A percentile compares a stretch with the other conserved stretches of the same genome.
These are phyloP conservation scores for Eira barbara DNA, from an alignment of 2,113 vertebrate genomes.

Conservation along the genomic window DNA sequence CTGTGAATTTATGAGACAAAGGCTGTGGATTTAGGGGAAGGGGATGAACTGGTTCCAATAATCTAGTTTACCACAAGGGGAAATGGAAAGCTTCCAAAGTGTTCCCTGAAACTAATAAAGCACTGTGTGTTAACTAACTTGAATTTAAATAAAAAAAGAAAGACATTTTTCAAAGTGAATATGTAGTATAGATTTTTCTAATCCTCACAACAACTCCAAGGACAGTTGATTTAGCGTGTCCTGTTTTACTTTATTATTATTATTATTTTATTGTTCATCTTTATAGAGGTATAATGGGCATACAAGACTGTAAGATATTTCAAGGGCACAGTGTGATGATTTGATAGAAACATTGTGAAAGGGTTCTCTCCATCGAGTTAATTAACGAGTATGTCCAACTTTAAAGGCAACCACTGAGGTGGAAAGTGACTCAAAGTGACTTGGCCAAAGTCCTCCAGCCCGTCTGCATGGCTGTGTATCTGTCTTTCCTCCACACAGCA, in stretches of 20 bases:
- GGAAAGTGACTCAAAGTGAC: not conserved
- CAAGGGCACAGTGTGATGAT: not conserved
- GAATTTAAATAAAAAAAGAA: not conserved
- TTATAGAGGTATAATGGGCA: not conserved
- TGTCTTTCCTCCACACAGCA: not conserved
- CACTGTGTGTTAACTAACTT: not conserved
- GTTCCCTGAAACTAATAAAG: not conserved
- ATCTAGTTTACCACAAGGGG: not conserved
- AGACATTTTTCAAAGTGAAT: slow-evolving; percentile 4
- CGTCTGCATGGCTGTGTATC: not conserved
- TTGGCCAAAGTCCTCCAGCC: not conserved
- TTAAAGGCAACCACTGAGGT: not conserved
- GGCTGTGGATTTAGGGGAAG: not conserved
- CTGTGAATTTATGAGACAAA: not conserved
- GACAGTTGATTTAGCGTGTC: not conserved
- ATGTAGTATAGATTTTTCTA: not conserved
- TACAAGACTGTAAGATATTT: not conserved
- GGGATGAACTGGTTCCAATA: not conserved
- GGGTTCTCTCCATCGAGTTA: not conserved
- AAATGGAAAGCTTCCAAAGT: slow-evolving; percentile 6
- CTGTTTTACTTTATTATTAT: not conserved
- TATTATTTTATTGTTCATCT: not conserved
- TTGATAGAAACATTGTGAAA: not conserved
- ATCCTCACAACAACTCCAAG: not conserved
- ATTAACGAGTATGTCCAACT: not conserved